Percentiles rank a stretch among this genome's conserved stretches.
Conservation (phyloP, 1,140 invertebrate genomes). For the Carcinoscorpius rotundicauda region DNA sequence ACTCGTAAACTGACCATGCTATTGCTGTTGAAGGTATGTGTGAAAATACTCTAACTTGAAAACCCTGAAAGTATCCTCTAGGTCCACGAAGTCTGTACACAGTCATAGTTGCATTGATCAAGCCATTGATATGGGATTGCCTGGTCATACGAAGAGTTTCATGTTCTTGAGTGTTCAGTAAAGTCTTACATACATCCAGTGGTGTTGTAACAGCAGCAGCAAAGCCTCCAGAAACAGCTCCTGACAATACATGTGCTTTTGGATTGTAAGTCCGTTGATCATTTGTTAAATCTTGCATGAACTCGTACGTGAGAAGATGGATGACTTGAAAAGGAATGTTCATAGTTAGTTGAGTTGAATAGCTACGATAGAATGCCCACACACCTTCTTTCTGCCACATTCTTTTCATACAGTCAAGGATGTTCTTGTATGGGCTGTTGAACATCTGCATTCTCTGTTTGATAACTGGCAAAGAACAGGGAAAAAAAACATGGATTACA, state of each 20-base stretch:
- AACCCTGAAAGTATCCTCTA: conserved; percentile 67
- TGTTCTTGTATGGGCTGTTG: conserved; percentile 81
- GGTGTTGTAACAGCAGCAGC: conserved; percentile 93
- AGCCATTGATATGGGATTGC: conserved; percentile 42
- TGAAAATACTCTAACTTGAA: conserved; percentile 81
- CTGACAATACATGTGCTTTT: conserved; percentile 69
- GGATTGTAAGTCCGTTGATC: conserved; percentile 77
- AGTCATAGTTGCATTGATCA: conserved; percentile 53
- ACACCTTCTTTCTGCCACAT: conserved; percentile 75
- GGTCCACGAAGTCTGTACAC: conserved; percentile 62
- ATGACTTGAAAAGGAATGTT: conserved; percentile 95
- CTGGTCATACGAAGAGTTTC: conserved; percentile 39
- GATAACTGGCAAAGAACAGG: conserved; percentile 58
- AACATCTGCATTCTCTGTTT: conserved; percentile 98
- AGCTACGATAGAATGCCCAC: conserved; percentile 90
- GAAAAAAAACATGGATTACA: no score
- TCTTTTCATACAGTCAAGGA: conserved; percentile 60
- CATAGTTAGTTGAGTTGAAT: conserved; percentile 92
- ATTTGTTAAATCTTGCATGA: conserved; percentile 69
- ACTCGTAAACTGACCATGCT: conserved; percentile 92
- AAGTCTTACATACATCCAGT: conserved; percentile 96
- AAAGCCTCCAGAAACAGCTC: conserved; percentile 79
- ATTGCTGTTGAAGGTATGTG: conserved; percentile 98
- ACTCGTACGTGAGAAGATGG: conserved; percentile 93
- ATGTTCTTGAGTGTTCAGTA: conserved; percentile 86